A percentile compares a stretch with the other conserved stretches of the same genome.
Conservation (phyloP, 2,888 invertebrate species). For the Oscheius myriophilus region DNA sequence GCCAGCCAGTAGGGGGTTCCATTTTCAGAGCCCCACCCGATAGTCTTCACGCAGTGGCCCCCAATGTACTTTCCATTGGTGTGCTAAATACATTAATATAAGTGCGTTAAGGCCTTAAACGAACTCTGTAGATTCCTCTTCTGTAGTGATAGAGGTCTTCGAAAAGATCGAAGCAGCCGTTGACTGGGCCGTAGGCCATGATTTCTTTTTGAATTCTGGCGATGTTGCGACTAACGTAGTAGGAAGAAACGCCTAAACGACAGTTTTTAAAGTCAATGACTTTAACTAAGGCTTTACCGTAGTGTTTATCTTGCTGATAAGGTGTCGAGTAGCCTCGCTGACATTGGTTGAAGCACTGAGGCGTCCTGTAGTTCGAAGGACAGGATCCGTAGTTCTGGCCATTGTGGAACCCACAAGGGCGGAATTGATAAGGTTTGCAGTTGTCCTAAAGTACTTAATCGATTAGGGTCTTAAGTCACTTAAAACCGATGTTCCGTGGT, state of each 20-base stretch:
- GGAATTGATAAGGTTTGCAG: slow-evolving; percentile 86
- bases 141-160: slow-evolving; percentile 86
- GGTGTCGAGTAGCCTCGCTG: slow-evolving; percentile 70
- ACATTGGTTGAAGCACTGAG: slow-evolving; percentile 80
- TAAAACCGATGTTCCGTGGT: not conserved
- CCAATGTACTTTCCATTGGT: too few species aligned
- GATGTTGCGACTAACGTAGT: slow-evolving; percentile 75
- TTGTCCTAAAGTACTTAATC: slow-evolving; percentile 69
- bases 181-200: slow-evolving; percentile 81
- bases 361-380: slow-evolving; percentile 75
- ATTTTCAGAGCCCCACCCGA: too few species aligned
- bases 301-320: slow-evolving; percentile 27
- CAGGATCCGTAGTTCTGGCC: slow-evolving; percentile 1
- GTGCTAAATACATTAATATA: too few species aligned
- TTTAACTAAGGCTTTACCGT: not conserved
- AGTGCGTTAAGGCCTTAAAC: too few species aligned
- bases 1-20: too few species aligned
- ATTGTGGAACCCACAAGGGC: slow-evolving; percentile 76
- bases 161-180: slow-evolving; percentile 87
- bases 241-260: not conserved
- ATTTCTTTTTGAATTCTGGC: slow-evolving; percentile 83
- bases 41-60: too few species aligned
- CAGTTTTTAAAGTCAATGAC: too few species aligned
- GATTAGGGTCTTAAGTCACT: too few species aligned
- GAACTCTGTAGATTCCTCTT: slow-evolving; percentile 75